Percentiles rank a stretch among this genome's conserved stretches.
Conservation (phyloP, 1,140 invertebrate genomes). For the Glossosoma conforme region DNA sequence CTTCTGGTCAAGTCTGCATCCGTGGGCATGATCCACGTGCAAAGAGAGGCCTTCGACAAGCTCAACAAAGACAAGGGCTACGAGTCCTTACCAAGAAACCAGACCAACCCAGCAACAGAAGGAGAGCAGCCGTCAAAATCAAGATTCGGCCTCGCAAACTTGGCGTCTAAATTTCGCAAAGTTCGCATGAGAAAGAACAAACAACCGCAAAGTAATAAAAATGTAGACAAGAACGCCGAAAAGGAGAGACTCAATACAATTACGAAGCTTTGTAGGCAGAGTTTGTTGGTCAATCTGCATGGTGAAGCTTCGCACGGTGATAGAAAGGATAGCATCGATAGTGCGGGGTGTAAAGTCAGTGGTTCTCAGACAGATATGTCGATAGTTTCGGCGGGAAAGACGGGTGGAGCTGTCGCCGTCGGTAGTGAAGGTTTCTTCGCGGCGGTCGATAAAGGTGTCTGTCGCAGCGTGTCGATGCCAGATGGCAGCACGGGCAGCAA, state of each 20-base stretch:
- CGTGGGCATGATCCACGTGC: slow-evolving; percentile 66
- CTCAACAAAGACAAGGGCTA: slow-evolving; percentile 36
- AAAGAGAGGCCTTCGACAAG: slow-evolving; percentile 52
- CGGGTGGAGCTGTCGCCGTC: slow-evolving; percentile 26
- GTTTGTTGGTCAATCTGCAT: slow-evolving; percentile 56
- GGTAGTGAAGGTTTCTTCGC: slow-evolving; percentile 16
- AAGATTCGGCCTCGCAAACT: slow-evolving; percentile 55
- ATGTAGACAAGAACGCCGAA: slow-evolving; percentile 36
- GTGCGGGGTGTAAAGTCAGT: slow-evolving; percentile 15
- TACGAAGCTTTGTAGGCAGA: slow-evolving; percentile 60
- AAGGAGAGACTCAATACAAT: slow-evolving; percentile 51
- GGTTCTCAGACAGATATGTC: slow-evolving; percentile 25
- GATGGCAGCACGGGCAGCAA: slow-evolving; percentile 14
- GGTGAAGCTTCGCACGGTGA: slow-evolving; percentile 11
- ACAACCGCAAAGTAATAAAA: slow-evolving; percentile 28
- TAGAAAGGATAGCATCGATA: neutral
- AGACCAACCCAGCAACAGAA: neutral
- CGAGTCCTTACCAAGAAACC: slow-evolving; percentile 32
- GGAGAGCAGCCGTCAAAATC: slow-evolving; percentile 34
- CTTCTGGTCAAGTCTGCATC: slow-evolving; percentile 62
- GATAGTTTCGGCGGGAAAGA: slow-evolving; percentile 27
- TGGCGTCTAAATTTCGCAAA: slow-evolving; percentile 60
- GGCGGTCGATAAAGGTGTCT: slow-evolving; percentile 7
- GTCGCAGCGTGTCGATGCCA: slow-evolving; percentile 15
- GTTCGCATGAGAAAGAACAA: slow-evolving; percentile 47